Conservation (phyloP, 2,113 vertebrate species). For the Pantherophis guttatus region DNA sequence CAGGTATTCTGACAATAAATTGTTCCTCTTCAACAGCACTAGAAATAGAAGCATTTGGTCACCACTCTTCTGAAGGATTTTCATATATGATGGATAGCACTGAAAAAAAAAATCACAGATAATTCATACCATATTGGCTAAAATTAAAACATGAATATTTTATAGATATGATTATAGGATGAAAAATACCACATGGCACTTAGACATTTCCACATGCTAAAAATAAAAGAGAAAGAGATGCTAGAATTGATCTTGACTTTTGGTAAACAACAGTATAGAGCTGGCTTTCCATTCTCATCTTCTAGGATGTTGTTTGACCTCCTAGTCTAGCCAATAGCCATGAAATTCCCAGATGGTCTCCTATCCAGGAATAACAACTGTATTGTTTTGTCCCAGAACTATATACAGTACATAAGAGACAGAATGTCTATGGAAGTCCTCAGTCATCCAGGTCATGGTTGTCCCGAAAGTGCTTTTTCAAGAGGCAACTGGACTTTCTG, state of each 20-base stretch:
- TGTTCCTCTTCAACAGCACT: slow-evolving; percentile 42
- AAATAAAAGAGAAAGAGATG: neutral
- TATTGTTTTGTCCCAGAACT: neutral
- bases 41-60: neutral
- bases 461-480: no score
- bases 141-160: slow-evolving; percentile 63
- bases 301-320: neutral
- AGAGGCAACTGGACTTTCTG: no score
- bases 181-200: slow-evolving; percentile 46
- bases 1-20: slow-evolving; percentile 33
- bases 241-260: slow-evolving; percentile 37
- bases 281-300: neutral
- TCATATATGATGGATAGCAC: slow-evolving; percentile 42
- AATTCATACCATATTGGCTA: slow-evolving; percentile 40
- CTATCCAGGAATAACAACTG: neutral
- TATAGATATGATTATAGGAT: slow-evolving; percentile 56
- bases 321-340: neutral
- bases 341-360: neutral
- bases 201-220: slow-evolving; percentile 34
- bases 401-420: neutral
- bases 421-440: no score
- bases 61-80: slow-evolving; percentile 41
- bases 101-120: slow-evolving; percentile 30
- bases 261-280: neutral
- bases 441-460: no score